A percentile compares a stretch with the other conserved stretches of the same genome.
Evolutionary conservation across 1,140 invertebrate genomes (phyloP).

Genomic region (Cydia amplana): DNA sequence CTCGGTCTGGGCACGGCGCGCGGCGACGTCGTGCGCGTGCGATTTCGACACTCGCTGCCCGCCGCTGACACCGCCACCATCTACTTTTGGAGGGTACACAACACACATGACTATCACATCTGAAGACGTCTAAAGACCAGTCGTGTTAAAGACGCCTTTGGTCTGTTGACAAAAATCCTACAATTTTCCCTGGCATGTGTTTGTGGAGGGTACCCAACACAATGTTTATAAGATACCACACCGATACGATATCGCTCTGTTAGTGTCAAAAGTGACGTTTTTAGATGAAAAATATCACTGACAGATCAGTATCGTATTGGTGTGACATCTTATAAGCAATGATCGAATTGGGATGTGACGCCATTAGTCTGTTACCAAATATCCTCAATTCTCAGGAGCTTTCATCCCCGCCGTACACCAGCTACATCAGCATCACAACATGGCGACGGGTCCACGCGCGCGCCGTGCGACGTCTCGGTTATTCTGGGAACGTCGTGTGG

Average conservation of each 20-base stretch:
- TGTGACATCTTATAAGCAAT: no score
- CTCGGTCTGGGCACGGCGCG: constrained; percentile 76
- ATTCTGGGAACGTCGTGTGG: constrained; percentile 62
- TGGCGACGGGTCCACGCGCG: constrained; percentile 61
- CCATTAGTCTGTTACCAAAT: no score
- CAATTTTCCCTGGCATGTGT: background rate
- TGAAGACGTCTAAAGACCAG: no score
- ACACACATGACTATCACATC: constrained; percentile 48
- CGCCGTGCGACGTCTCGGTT: constrained; percentile 5
- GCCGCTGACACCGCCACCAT: constrained; percentile 74
- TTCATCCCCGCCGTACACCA: constrained; percentile 68
- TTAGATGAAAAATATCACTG: no score
- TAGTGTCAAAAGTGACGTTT: no score
- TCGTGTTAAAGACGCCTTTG: no score
- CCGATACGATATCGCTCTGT: no score
- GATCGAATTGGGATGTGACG: no score
- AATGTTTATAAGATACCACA: no score
- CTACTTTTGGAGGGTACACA: constrained; percentile 80
- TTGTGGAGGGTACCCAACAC: no score
- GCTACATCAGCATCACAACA: constrained; percentile 62
- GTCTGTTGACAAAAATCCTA: no score
- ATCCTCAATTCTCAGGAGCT: constrained; percentile 54
- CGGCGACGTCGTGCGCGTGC: constrained; percentile 71
- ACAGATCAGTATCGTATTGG: no score
- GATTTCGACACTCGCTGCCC: constrained; percentile 77